These are phyloP conservation scores for Sinodicranocentrus sp. DNA, from an alignment of 2,888 invertebrate genomes.

Conservation along the genomic window DNA sequence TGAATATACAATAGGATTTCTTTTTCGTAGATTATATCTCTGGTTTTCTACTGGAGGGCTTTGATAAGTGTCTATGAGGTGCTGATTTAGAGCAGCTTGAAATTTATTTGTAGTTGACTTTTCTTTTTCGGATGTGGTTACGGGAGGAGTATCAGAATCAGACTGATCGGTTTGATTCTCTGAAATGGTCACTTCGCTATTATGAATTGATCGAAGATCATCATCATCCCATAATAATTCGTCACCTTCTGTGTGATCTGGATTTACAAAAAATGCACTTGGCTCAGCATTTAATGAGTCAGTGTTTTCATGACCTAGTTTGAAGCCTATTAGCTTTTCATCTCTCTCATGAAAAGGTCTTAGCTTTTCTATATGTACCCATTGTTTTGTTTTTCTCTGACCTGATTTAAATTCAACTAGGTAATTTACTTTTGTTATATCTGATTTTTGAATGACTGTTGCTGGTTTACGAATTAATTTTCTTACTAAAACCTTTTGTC, in stretches of 20 bases:
- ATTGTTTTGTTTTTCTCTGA: background rate
- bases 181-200: background rate
- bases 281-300: too few species aligned
- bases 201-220: background rate
- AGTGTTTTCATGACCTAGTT: background rate
- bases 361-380: slow-evolving; percentile 14
- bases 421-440: background rate
- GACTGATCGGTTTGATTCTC: background rate
- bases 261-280: too few species aligned
- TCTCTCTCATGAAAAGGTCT: background rate
- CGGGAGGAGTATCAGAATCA: background rate
- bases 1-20: background rate
- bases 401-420: background rate
- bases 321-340: background rate
- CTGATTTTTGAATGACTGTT: background rate
- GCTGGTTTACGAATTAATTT: background rate
- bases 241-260: too few species aligned
- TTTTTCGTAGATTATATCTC: background rate
- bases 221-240: background rate
- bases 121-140: background rate
- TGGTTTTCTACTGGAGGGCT: background rate
- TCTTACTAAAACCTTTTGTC: background rate
- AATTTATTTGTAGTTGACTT: background rate
- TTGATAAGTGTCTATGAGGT: background rate
- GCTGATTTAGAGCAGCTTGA: background rate